Evolutionary conservation across 2,888 invertebrate genomes (phyloP).

Genomic region (Noctua janthina): DNA sequence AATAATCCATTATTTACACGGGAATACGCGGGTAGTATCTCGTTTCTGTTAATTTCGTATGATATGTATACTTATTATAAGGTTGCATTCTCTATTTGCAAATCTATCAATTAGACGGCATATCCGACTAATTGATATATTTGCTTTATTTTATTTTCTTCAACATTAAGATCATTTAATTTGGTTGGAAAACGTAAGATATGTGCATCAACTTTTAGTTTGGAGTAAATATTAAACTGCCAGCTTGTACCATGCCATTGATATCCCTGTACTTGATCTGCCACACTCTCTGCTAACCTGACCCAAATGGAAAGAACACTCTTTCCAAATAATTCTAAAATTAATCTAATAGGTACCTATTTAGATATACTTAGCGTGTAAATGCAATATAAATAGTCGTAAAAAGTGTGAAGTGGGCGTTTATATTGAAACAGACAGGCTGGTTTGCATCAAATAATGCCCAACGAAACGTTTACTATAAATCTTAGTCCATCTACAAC

Average conservation of each 20-base stretch:
- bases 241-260: too few relatives aligned
- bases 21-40: background rate
- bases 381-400: conserved; percentile 34
- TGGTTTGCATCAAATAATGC: conserved; percentile 58
- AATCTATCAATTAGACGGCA: too few relatives aligned
- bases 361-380: conserved; percentile 30
- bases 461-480: conserved; percentile 70
- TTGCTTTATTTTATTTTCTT: background rate
- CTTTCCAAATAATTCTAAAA: conserved; percentile 11
- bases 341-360: background rate
- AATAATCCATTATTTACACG: background rate
- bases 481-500: conserved; percentile 74
- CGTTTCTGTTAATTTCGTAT: background rate
- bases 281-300: background rate
- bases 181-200: too few relatives aligned
- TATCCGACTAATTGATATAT: background rate
- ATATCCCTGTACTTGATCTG: background rate
- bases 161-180: background rate
- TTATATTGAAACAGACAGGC: conserved; percentile 53
- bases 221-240: background rate
- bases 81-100: background rate
- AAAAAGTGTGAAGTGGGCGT: conserved; percentile 19
- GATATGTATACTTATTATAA: too few relatives aligned
- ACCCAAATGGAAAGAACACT: conserved; percentile 4
- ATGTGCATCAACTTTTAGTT: too few relatives aligned